These are phyloP conservation scores for Clavelina lepadiformis DNA, from an alignment of 23 tunicate genomes.

Conservation along the genomic window DNA sequence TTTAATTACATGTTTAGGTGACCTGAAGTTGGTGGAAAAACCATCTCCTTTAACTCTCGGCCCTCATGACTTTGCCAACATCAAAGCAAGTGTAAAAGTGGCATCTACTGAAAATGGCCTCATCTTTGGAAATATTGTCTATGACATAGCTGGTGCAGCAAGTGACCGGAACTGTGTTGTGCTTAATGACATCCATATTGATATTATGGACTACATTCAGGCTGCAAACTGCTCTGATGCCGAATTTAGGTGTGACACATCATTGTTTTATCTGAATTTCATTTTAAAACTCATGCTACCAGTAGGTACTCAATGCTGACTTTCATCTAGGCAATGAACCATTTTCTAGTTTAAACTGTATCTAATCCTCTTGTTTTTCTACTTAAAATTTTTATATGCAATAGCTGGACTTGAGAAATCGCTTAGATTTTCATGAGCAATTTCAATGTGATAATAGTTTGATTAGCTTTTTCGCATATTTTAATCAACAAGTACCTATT, in stretches of 20 bases:
- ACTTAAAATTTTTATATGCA: too few species aligned
- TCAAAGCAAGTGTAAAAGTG: constrained; percentile 94
- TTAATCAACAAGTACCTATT: too few species aligned
- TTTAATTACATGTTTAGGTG: constrained; percentile 35
- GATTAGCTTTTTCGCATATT: too few species aligned
- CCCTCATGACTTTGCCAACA: constrained; percentile 99
- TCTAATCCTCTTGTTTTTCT: too few species aligned
- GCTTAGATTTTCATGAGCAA: too few species aligned
- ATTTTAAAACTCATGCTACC: too few species aligned
- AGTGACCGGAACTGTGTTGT: constrained; percentile 98
- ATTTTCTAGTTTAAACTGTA: too few species aligned
- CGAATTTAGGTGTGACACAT: constrained; percentile 96
- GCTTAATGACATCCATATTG: constrained; percentile 95
- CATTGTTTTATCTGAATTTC: too few species aligned
- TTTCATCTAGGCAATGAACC: too few species aligned
- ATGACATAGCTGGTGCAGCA: constrained; percentile 89
- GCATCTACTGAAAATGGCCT: constrained; percentile 97
- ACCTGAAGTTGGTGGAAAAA: constrained; percentile 92
- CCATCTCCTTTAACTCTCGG: constrained; percentile 95
- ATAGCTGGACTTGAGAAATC: too few species aligned
- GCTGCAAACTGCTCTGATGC: constrained; percentile 87
- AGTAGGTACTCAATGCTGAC: too few species aligned
- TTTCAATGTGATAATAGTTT: too few species aligned
- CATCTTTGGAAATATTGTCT: constrained; percentile 96
- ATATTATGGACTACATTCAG: constrained; percentile 97